Evolutionary conservation across 2,797 vertebrate species (phyloP), one percentile per base, ranked within the genome.

Genomic region (Urocyon cinereoargenteus): DNA sequence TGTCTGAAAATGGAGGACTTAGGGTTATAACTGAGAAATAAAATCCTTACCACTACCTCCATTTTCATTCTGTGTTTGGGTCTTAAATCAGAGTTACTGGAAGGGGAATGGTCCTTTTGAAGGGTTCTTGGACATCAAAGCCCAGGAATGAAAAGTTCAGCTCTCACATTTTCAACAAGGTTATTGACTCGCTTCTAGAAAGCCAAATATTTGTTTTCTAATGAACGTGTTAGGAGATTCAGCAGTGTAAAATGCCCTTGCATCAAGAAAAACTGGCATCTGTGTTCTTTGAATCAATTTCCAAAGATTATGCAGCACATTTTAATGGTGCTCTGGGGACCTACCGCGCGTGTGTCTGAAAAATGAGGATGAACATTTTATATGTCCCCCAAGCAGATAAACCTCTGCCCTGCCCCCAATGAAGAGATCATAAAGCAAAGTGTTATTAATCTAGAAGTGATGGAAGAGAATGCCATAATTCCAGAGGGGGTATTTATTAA

Each of bases 131-230:
- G 59, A 57, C 55, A 34, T 21, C 36, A 64, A 59, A 89, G 40
- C 53, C 68, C 36, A 40, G 68, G 19, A 82, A 75, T 53, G 82
- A 61, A 73, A 96, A 86, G n/a, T 72, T 95, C 24, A 86, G 28
- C 49, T 82, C 73, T 85, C 22, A 31, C 6, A 11, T 88, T 92
- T 85, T 92, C 21, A 70, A 59, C 83, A 94, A 97, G 86, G 87
- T 96, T 77, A 96, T 77, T 0, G 3, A 77, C 57, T 49, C 34
- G 53, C 55, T 72, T 94, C 34, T 53, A 8, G 31, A 75, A 91
- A 96, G 79, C 73, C 94, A 94, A 96, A 85, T 93, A 79, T 96
- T 97, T 96, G 91, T 97, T 96, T 97, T 77, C 66, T 88, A 84
- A 83, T 90, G 88, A 93, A 90, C 77, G 51, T 15, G 21, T 55